These are phyloP conservation scores for Smithornis capensis DNA, from an alignment of 2,113 vertebrate genomes.

Conservation along the genomic window DNA sequence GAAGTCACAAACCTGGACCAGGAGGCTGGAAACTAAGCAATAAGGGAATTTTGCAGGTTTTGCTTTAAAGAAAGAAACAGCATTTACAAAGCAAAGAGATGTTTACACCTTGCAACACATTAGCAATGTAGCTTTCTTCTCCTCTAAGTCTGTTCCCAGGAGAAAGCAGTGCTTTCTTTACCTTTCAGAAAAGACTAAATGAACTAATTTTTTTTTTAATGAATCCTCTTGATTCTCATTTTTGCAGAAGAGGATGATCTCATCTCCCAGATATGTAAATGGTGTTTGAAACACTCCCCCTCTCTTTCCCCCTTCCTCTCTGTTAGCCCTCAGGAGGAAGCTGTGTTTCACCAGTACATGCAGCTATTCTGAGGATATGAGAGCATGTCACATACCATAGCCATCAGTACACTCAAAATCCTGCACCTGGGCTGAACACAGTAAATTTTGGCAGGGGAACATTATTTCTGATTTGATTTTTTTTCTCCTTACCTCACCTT, in stretches of 20 bases:
- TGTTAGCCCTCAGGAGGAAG: rapidly evolving
- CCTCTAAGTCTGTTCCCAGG: background rate
- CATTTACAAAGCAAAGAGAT: background rate
- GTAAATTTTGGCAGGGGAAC: background rate
- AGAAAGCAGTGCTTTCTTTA: background rate
- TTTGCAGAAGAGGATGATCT: background rate
- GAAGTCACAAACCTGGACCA: background rate
- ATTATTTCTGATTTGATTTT: background rate
- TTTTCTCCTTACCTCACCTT: background rate
- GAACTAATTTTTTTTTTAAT: background rate
- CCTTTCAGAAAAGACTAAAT: background rate
- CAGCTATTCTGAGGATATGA: rapidly evolving
- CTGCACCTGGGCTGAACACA: background rate
- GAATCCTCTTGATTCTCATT: background rate
- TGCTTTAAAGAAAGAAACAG: background rate
- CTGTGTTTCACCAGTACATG: background rate
- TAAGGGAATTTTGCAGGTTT: background rate
- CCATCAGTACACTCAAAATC: background rate
- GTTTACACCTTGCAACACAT: background rate
- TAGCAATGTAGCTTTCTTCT: background rate
- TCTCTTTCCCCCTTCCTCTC: background rate
- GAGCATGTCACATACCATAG: background rate
- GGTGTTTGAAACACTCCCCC: background rate
- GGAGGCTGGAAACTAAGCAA: background rate
- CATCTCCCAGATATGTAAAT: background rate